phyloP scores from a whole-genome alignment of 2,888 invertebrate genomes.

The Archaeoteleia sp. region DNA sequence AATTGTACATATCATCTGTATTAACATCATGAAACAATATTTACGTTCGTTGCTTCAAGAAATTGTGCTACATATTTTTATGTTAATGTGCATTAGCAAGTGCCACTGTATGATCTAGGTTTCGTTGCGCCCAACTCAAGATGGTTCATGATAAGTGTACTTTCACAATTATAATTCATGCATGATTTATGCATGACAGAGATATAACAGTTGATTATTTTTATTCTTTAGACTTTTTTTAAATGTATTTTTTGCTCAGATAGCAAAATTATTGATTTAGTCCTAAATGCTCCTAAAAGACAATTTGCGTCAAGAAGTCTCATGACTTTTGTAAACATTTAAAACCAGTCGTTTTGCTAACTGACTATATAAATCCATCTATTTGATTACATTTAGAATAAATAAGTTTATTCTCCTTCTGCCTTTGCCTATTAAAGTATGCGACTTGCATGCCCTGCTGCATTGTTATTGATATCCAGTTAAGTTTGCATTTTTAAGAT shows the following conservation, averaged over 20 bases:
- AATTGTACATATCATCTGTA: too few species aligned
- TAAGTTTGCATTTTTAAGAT: too few species aligned
- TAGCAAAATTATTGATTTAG: too few species aligned
- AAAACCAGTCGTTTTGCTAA: too few species aligned
- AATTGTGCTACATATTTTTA: too few species aligned
- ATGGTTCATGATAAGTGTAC: constrained; percentile 16
- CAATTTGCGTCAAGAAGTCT: too few species aligned
- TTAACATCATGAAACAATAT: too few species aligned
- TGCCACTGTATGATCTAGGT: constrained; percentile 13
- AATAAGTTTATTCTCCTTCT: not conserved
- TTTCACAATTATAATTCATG: constrained; percentile 35
- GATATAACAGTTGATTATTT: too few species aligned
- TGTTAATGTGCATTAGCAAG: constrained; percentile 10
- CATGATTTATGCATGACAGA: constrained; percentile 25
- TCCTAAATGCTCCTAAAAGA: too few species aligned
- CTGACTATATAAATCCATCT: too few species aligned
- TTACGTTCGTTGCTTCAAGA: too few species aligned
- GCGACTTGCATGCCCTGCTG: constrained; percentile 36
- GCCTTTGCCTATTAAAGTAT: constrained; percentile 7
- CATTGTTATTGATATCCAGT: constrained; percentile 26
- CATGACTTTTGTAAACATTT: too few species aligned
- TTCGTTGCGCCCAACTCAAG: constrained; percentile 14
- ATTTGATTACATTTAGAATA: constrained; percentile 1
- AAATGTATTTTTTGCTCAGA: not conserved
- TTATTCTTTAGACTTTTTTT: not conserved